These are phyloP conservation scores for Phrynocephalus forsythii DNA, from an alignment of 2,797 vertebrate genomes.

Conservation along the genomic window DNA sequence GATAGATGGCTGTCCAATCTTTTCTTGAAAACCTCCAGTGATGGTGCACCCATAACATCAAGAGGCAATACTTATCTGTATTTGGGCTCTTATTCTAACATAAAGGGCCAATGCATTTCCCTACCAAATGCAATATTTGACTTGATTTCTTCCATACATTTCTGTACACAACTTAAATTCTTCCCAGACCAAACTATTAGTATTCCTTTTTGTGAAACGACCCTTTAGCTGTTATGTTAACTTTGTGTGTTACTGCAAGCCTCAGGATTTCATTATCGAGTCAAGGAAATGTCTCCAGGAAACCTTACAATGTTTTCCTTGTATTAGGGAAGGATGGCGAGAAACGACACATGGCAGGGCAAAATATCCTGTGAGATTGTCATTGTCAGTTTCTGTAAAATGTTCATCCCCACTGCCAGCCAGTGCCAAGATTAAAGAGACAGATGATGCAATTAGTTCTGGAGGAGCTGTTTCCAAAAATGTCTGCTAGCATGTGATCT, in stretches of 20 bases:
- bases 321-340: not conserved
- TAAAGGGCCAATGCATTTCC: too few relatives aligned
- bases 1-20: too few relatives aligned
- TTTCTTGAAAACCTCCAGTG: too few relatives aligned
- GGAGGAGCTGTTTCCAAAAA: not conserved
- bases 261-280: not conserved
- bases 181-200: not conserved
- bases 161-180: not conserved
- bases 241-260: not conserved
- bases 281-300: not conserved
- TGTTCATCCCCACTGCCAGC: not conserved
- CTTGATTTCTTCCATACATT: not conserved
- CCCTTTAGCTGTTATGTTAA: not conserved
- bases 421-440: not conserved
- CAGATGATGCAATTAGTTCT: constrained; percentile 1
- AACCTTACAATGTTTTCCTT: not conserved
- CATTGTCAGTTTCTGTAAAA: not conserved
- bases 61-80: too few relatives aligned
- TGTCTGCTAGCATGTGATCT: not conserved
- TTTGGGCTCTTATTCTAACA: too few relatives aligned
- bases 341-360: not conserved
- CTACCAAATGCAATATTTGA: not conserved
- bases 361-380: too few relatives aligned
- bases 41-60: too few relatives aligned
- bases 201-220: not conserved